Evolutionary conservation across 2,113 vertebrate species (phyloP).

Genomic region (Scytalopus superciliaris): DNA sequence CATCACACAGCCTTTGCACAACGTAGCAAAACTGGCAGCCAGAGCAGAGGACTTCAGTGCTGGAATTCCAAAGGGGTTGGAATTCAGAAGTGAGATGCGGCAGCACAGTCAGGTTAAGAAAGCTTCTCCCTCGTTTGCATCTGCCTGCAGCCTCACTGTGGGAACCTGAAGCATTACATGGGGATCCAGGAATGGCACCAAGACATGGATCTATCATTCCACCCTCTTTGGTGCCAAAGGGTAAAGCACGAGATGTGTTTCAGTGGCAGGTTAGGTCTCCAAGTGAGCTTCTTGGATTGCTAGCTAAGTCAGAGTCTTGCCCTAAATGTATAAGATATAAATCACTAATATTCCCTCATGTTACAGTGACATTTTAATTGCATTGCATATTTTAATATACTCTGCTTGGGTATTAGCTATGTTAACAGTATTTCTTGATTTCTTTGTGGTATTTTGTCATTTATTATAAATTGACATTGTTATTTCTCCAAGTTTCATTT

Average conservation of each 20-base stretch:
- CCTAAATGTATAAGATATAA: neutral
- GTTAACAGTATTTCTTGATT: slow-evolving; percentile 17
- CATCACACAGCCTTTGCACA: neutral
- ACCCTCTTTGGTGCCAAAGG: neutral
- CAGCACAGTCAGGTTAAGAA: neutral
- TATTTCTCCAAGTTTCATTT: slow-evolving; percentile 43
- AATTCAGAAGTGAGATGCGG: neutral
- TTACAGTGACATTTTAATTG: slow-evolving; percentile 57
- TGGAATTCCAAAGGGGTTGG: neutral
- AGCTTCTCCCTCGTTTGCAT: neutral
- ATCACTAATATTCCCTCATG: slow-evolving; percentile 1
- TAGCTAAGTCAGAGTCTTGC: neutral
- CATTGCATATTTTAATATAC: slow-evolving; percentile 55
- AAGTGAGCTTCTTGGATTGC: neutral
- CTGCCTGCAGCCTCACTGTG: neutral
- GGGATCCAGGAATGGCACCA: neutral
- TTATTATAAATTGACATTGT: slow-evolving; percentile 52
- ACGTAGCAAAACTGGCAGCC: neutral
- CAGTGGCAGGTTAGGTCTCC: neutral
- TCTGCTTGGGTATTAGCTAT: neutral
- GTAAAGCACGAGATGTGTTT: neutral
- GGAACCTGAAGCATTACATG: neutral
- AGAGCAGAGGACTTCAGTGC: neutral
- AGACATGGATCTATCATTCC: neutral
- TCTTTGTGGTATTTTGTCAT: slow-evolving; percentile 3